Conservation (phyloP, 2,797 vertebrate genomes). For the Onychomys torridus region DNA sequence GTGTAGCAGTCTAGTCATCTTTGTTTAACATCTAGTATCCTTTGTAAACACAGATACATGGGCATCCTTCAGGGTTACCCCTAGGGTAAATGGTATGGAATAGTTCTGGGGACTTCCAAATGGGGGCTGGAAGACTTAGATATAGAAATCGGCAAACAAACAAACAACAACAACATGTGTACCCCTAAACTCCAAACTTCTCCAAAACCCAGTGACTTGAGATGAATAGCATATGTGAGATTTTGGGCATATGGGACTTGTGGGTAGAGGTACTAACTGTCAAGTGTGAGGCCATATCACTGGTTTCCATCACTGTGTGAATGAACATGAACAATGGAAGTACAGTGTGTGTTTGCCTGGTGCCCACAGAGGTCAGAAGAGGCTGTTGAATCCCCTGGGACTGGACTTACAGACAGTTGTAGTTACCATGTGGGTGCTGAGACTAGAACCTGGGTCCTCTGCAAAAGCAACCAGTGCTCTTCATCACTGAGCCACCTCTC, state of each 20-base stretch:
- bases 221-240: slow-evolving; percentile 7
- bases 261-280: not conserved
- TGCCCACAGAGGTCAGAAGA: not conserved
- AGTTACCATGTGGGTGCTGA: not conserved
- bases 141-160: not conserved
- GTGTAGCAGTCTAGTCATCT: no score
- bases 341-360: not conserved
- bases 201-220: not conserved
- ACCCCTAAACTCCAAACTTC: not conserved
- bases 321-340: not conserved
- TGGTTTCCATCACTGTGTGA: slow-evolving; percentile 10
- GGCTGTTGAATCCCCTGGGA: not conserved
- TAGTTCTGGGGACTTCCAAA: not conserved
- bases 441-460: not conserved
- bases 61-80: not conserved
- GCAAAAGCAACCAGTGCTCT: not conserved
- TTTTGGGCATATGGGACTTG: not conserved
- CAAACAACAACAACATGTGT: not conserved
- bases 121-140: not conserved
- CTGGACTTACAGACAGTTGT: not conserved
- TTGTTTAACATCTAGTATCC: no score
- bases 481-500: not conserved
- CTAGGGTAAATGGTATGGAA: not conserved
- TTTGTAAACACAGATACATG: not conserved
- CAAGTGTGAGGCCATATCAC: not conserved